A percentile compares a stretch with the other conserved stretches of the same genome.
These are phyloP conservation scores for Tachypleus tridentatus DNA, from an alignment of 1,140 invertebrate species.

Conservation along the genomic window DNA sequence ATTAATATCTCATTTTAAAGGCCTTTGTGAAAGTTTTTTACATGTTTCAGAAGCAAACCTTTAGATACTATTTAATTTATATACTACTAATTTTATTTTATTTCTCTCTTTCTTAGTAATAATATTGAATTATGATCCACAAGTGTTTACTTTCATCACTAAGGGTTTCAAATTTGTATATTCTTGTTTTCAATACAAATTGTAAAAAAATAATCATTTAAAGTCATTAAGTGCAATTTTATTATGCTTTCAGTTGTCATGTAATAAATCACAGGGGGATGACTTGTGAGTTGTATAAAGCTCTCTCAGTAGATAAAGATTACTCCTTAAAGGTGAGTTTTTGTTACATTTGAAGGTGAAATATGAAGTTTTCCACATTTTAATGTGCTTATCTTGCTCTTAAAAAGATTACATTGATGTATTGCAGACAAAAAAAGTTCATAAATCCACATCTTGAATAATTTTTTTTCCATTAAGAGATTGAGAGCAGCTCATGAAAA, in stretches of 20 bases:
- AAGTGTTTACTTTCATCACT: conserved; percentile 1
- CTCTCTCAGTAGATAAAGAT: conserved; percentile 7
- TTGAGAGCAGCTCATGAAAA: no score
- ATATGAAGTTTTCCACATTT: not conserved
- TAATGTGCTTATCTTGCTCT: not conserved
- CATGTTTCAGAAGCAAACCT: no score
- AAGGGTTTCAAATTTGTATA: not conserved
- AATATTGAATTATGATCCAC: not conserved
- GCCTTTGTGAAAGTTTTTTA: no score
- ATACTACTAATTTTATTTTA: no score
- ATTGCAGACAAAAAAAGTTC: no score
- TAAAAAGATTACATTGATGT: not conserved
- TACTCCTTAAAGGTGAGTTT: conserved; percentile 14
- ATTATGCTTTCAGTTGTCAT: no score
- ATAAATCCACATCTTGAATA: no score
- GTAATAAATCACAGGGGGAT: conserved; percentile 2
- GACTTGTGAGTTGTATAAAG: conserved; percentile 11
- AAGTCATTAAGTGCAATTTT: not conserved
- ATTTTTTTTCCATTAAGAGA: no score
- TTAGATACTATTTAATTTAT: no score
- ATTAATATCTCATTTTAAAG: no score
- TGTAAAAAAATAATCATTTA: not conserved
- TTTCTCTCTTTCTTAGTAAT: not conserved
- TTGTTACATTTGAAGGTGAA: not conserved
- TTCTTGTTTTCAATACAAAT: not conserved